Evolutionary conservation across 2,888 invertebrate genomes (phyloP).

Genomic region (Metellina segmentata): DNA sequence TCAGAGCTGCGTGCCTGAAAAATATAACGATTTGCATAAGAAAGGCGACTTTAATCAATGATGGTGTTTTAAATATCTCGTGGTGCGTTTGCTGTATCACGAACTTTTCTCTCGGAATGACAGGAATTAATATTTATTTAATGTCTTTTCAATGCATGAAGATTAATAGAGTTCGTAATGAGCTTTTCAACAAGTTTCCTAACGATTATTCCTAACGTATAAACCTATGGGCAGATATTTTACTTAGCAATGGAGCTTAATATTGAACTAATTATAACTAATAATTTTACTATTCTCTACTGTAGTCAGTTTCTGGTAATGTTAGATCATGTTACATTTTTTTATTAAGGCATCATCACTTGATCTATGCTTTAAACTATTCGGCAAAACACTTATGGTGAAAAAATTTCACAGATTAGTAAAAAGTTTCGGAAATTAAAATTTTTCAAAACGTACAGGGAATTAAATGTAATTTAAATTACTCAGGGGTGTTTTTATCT

Average conservation of each 20-base stretch:
- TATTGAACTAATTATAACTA: no score
- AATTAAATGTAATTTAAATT: no score
- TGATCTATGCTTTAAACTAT: no score
- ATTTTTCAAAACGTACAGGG: no score
- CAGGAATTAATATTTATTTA: background rate
- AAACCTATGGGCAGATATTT: background rate
- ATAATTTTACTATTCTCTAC: no score
- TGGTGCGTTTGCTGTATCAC: background rate
- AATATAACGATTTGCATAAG: constrained; percentile 22
- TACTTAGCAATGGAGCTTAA: background rate
- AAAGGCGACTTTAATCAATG: background rate
- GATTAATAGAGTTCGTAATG: background rate
- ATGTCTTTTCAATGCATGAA: background rate
- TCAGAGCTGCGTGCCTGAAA: background rate
- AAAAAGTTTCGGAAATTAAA: no score
- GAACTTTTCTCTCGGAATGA: background rate
- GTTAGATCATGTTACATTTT: no score
- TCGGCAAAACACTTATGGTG: no score
- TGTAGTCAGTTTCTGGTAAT: no score
- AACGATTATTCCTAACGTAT: background rate
- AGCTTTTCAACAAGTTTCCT: background rate
- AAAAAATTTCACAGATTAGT: no score
- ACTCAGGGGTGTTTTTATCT: no score
- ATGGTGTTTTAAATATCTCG: background rate
- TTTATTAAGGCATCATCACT: no score